phyloP scores from a whole-genome alignment of 1,140 invertebrate genomes.

The Leptinotarsa texana region DNA sequence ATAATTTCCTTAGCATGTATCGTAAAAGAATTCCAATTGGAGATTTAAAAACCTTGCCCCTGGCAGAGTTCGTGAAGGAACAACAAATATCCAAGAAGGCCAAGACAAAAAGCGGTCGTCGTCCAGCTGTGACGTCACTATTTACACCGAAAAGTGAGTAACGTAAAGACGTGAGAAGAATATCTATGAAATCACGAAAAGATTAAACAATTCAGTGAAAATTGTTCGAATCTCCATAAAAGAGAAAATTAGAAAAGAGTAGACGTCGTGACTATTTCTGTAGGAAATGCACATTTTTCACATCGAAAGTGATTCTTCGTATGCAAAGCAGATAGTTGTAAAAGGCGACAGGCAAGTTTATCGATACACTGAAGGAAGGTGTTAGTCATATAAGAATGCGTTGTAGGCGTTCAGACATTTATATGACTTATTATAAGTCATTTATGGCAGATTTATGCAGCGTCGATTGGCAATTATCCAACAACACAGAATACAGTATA shows the following conservation, averaged over 20 bases:
- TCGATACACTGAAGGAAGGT: too few relatives aligned
- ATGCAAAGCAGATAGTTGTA: neutral
- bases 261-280: neutral
- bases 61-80: slow-evolving; percentile 13
- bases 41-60: slow-evolving; percentile 35
- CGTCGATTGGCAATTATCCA: too few relatives aligned
- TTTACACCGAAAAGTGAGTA: slow-evolving; percentile 8
- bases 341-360: neutral
- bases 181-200: neutral
- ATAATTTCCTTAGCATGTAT: slow-evolving; percentile 16
- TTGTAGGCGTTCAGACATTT: too few relatives aligned
- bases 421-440: too few relatives aligned
- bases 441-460: too few relatives aligned
- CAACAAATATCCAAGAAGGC: slow-evolving; percentile 8
- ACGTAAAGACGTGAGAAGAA: neutral
- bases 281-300: neutral
- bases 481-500: too few relatives aligned
- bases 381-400: too few relatives aligned
- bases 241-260: neutral
- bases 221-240: neutral
- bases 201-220: slow-evolving; percentile 3
- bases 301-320: neutral
- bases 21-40: slow-evolving; percentile 31
- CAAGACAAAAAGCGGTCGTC: neutral
- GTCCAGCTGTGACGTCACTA: neutral